Evolutionary conservation across 1,140 invertebrate species (phyloP).

Genomic region (Andricus grossulariae): DNA sequence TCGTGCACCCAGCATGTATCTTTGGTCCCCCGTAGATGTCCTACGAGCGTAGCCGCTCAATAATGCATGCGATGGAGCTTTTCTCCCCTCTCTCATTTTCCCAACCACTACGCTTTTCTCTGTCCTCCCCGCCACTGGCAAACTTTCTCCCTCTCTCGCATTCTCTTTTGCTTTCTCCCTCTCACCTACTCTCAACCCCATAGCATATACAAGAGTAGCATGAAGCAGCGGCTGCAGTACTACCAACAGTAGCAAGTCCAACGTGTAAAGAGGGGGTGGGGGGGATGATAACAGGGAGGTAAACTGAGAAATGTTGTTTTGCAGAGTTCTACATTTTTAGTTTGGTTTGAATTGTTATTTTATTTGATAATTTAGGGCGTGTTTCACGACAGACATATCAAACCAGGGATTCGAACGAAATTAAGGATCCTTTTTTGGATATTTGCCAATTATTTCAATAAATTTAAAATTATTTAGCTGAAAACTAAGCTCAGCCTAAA

Average conservation of each 20-base stretch:
- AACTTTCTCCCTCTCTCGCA: background rate
- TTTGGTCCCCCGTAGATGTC: slow-evolving; percentile 38
- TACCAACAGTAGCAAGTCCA: background rate
- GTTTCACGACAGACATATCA: too few species aligned
- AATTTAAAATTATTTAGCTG: too few species aligned
- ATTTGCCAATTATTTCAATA: too few species aligned
- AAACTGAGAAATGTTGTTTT: too few species aligned
- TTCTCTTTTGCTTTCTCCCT: background rate
- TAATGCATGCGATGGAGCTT: slow-evolving; percentile 45
- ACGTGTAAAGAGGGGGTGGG: background rate
- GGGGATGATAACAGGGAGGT: background rate
- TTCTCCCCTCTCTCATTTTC: background rate
- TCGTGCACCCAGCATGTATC: slow-evolving; percentile 46
- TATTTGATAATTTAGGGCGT: too few species aligned
- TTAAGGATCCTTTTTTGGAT: too few species aligned
- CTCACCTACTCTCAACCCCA: background rate
- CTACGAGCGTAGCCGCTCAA: slow-evolving; percentile 36
- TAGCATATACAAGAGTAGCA: background rate
- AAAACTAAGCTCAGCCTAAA: too few species aligned
- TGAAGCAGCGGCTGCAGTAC: background rate
- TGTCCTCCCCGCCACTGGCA: background rate
- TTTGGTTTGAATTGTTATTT: too few species aligned
- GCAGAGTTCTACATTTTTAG: too few species aligned
- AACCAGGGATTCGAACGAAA: too few species aligned
- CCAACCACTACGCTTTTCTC: background rate